These are phyloP conservation scores for Cerastis rubricosa DNA, from an alignment of 2,888 invertebrate species.

Conservation along the genomic window DNA sequence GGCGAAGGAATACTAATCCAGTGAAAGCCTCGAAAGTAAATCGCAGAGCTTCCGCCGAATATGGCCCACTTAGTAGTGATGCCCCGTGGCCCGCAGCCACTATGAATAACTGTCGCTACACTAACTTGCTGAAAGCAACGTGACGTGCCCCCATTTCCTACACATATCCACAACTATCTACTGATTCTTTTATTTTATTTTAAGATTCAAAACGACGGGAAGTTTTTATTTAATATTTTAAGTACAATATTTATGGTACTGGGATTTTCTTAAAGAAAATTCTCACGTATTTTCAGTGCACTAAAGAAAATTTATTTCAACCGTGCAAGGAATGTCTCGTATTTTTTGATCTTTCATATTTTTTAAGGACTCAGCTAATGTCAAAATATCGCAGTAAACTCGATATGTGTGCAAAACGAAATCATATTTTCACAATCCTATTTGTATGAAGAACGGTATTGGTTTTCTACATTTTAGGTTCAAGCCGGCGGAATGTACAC, in stretches of 20 bases:
- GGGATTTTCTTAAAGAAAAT: background rate
- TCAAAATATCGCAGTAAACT: constrained; percentile 25
- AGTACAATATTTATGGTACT: background rate
- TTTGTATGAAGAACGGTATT: constrained; percentile 37
- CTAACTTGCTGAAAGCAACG: constrained; percentile 50
- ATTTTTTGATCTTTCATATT: background rate
- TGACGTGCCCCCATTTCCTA: constrained; percentile 27
- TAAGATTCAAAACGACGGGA: background rate
- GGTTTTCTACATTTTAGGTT: constrained; percentile 42
- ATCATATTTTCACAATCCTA: constrained; percentile 44
- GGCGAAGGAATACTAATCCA: constrained; percentile 58
- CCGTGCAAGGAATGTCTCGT: too few species aligned
- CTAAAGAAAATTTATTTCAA: background rate
- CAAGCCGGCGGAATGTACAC: constrained; percentile 10
- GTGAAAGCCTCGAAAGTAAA: constrained; percentile 61
- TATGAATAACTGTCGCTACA: constrained; percentile 57
- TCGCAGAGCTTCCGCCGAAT: constrained; percentile 54
- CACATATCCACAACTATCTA: constrained; percentile 18
- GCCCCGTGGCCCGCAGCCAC: constrained; percentile 49
- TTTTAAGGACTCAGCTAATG: constrained; percentile 16
- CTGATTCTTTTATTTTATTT: constrained; percentile 16
- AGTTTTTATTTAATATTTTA: background rate
- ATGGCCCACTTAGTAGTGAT: constrained; percentile 61
- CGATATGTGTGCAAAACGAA: constrained; percentile 28
- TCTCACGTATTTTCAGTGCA: background rate